phyloP scores from a whole-genome alignment of 1,140 invertebrate genomes.

The Hylyphantes graminicola region DNA sequence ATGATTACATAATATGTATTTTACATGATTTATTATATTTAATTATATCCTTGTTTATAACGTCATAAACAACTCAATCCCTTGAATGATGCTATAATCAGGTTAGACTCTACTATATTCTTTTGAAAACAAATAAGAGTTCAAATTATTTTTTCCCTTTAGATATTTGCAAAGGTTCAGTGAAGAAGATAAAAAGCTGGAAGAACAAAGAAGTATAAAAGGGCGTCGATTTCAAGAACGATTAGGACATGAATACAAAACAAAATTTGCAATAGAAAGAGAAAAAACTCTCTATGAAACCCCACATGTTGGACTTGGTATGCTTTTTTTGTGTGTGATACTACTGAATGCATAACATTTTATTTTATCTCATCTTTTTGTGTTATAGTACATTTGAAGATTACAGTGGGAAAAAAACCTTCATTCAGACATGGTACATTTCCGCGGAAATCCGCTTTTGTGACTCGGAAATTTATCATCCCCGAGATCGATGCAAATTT shows the following conservation, averaged over 20 bases:
- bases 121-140: not conserved
- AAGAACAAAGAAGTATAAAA: constrained; percentile 41
- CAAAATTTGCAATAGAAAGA: constrained; percentile 14
- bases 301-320: constrained; percentile 13
- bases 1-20: too few species aligned
- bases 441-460: too few species aligned
- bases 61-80: too few species aligned
- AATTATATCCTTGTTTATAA: too few species aligned
- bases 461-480: too few species aligned
- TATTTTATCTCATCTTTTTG: not conserved
- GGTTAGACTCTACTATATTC: not conserved
- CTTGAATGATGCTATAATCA: not conserved
- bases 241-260: constrained; percentile 38
- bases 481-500: too few species aligned
- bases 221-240: constrained; percentile 34
- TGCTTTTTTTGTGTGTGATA: not conserved
- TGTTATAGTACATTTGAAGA: too few species aligned
- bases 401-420: too few species aligned
- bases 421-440: too few species aligned
- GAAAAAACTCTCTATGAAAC: constrained; percentile 41
- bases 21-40: too few species aligned
- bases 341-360: not conserved
- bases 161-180: constrained; percentile 36
- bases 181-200: constrained; percentile 10
- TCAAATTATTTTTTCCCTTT: not conserved